These are phyloP conservation scores for Eubasilissa regina DNA, from an alignment of 1,140 invertebrate genomes.

Conservation along the genomic window DNA sequence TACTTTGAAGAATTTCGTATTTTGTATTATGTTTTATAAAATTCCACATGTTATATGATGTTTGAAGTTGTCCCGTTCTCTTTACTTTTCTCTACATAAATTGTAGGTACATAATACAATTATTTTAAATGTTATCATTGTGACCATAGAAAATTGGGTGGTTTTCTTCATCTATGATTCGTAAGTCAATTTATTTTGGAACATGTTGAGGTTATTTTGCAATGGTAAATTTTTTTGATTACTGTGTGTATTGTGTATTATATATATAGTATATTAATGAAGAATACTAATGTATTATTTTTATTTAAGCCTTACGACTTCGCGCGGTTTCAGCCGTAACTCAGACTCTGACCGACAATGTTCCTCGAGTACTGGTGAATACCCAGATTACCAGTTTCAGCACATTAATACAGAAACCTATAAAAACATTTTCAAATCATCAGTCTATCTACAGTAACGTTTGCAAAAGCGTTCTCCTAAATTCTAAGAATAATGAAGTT, in stretches of 20 bases:
- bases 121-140: too few relatives aligned
- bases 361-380: conserved; percentile 4
- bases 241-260: not conserved
- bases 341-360: conserved; percentile 9
- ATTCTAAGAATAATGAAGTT: conserved; percentile 31
- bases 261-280: not conserved
- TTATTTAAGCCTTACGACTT: conserved; percentile 33
- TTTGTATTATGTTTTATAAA: too few relatives aligned
- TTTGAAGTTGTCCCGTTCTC: too few relatives aligned
- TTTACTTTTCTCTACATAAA: too few relatives aligned
- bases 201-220: conserved; percentile 48
- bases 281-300: conserved; percentile 5
- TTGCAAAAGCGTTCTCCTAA: conserved; percentile 26
- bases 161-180: not conserved
- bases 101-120: too few relatives aligned
- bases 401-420: conserved; percentile 29
- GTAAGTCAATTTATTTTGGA: not conserved
- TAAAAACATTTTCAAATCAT: not conserved
- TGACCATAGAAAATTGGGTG: too few relatives aligned
- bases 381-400: conserved; percentile 3
- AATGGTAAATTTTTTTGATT: conserved; percentile 16
- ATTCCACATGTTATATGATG: too few relatives aligned
- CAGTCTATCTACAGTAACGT: not conserved
- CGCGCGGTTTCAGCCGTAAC: conserved; percentile 4
- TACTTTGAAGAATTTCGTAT: too few relatives aligned